Percentiles rank a stretch among this genome's conserved stretches.
Conservation (phyloP, 2,888 invertebrate species). For the Chorisops tibialis region DNA sequence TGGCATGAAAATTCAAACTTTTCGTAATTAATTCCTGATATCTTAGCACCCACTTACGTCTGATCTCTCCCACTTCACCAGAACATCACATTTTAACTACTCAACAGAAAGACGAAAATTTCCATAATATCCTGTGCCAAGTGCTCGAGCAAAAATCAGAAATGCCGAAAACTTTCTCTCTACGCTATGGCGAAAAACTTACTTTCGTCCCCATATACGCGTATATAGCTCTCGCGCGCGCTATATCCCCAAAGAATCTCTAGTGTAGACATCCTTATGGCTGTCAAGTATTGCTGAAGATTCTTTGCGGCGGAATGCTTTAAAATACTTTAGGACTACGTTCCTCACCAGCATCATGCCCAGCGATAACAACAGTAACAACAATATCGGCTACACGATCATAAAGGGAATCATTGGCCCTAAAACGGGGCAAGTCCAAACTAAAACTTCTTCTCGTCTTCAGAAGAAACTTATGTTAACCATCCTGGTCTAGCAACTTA, state of each 20-base stretch:
- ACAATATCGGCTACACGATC: background rate
- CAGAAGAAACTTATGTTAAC: constrained; percentile 28
- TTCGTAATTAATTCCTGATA: constrained; percentile 33
- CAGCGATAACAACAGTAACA: background rate
- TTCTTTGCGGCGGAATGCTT: constrained; percentile 8
- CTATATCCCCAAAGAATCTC: background rate
- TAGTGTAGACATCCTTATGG: constrained; percentile 3
- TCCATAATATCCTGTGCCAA: constrained; percentile 23
- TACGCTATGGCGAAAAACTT: constrained; percentile 2
- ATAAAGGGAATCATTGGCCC: background rate
- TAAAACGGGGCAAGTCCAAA: constrained; percentile 8
- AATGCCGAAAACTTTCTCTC: constrained; percentile 7
- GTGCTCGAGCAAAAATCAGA: constrained; percentile 16
- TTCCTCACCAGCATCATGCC: background rate
- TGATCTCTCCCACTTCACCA: background rate
- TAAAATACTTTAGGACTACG: background rate
- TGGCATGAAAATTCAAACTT: constrained; percentile 21
- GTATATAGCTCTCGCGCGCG: background rate
- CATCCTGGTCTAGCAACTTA: constrained; percentile 27
- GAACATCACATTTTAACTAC: constrained; percentile 6
- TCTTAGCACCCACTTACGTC: constrained; percentile 29
- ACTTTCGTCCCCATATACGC: background rate
- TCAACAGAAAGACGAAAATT: constrained; percentile 9
- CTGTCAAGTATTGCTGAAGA: constrained; percentile 12
- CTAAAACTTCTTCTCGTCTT: constrained; percentile 15